A percentile compares a stretch with the other conserved stretches of the same genome.
These are phyloP conservation scores for Nothura maculosa DNA, from an alignment of 2,797 vertebrate species.

Conservation along the genomic window DNA sequence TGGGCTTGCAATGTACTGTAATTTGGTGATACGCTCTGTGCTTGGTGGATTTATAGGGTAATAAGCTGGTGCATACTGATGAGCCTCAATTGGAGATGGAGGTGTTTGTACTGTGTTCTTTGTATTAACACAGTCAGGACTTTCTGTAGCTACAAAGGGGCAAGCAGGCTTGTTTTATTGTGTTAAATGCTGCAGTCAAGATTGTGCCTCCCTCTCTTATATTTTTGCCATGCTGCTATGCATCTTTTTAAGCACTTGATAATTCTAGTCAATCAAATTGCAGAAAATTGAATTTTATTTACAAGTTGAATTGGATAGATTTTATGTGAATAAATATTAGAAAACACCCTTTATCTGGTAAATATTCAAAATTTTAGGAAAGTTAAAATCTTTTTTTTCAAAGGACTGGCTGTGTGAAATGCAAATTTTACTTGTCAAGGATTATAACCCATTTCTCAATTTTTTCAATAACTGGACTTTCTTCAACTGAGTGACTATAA, in stretches of 20 bases:
- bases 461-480: constrained; percentile 31
- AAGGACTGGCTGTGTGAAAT: constrained; percentile 8
- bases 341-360: constrained; percentile 17
- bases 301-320: constrained; percentile 42
- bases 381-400: background rate
- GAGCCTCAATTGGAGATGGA: background rate
- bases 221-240: background rate
- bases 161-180: background rate
- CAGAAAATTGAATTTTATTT: constrained; percentile 45
- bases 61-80: constrained; percentile 32
- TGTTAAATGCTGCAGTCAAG: background rate
- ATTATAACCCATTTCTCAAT: background rate
- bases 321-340: background rate
- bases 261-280: background rate
- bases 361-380: constrained; percentile 27
- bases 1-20: background rate
- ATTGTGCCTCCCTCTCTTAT: background rate
- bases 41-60: constrained; percentile 18
- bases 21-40: background rate
- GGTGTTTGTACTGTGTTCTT: background rate
- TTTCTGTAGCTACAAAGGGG: background rate
- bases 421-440: background rate
- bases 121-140: background rate
- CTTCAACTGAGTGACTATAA: background rate
- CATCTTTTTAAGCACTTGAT: constrained; percentile 10